These are phyloP conservation scores for Pterocles orientalis DNA, from an alignment of 2,113 vertebrate genomes.

Conservation along the genomic window DNA sequence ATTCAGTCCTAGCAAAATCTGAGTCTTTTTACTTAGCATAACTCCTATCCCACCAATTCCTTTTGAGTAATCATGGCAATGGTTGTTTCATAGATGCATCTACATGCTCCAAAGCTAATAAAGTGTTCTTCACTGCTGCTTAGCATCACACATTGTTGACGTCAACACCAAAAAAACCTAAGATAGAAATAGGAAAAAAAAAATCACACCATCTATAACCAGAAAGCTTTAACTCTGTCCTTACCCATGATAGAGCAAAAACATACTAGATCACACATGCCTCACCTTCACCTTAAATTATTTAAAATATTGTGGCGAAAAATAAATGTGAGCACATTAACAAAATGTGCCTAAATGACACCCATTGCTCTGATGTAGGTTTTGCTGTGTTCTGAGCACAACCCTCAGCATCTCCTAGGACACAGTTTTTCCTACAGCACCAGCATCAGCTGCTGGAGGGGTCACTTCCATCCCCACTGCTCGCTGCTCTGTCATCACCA, in stretches of 20 bases:
- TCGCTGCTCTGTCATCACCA: neutral
- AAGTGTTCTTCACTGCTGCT: neutral
- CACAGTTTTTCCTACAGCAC: accelerated
- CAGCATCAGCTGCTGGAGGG: neutral
- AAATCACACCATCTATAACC: neutral
- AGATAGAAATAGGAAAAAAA: neutral
- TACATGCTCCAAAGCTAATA: neutral
- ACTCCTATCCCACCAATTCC: neutral
- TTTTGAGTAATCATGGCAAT: neutral
- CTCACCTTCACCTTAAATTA: neutral
- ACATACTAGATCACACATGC: accelerated
- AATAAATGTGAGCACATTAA: neutral
- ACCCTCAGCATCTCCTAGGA: neutral
- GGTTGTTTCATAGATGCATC: neutral
- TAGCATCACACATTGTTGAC: neutral
- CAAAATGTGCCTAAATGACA: too few relatives aligned
- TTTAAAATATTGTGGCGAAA: neutral
- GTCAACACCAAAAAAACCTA: neutral
- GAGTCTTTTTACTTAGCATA: neutral
- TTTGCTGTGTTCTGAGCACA: neutral
- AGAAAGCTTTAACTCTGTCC: neutral
- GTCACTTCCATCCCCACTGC: neutral
- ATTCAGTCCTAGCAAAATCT: neutral
- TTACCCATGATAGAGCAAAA: neutral
- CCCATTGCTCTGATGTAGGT: neutral